Conservation (phyloP, 37 sponge, comb jelly and placozoan genomes). For the Petrosia ficiformis region DNA sequence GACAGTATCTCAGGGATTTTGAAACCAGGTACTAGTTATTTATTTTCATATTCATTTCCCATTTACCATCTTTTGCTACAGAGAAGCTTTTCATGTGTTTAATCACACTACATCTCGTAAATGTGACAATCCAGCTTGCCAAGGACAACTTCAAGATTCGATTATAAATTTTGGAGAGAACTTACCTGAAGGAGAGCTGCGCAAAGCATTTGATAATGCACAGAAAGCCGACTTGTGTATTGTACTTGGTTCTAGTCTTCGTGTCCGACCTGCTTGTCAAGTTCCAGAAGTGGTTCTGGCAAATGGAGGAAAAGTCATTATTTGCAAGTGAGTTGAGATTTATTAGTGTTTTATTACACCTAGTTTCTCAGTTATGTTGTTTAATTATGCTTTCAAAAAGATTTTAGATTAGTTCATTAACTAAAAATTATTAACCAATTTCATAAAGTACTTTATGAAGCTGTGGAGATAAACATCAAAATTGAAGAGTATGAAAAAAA, state of each 20-base stretch:
- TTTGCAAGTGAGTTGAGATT: constrained; percentile 86
- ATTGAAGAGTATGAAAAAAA: too few species aligned
- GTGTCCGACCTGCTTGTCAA: constrained; percentile 73
- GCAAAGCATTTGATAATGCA: constrained; percentile 63
- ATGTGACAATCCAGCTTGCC: constrained; percentile 78
- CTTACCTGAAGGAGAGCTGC: constrained; percentile 68
- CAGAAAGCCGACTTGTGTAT: constrained; percentile 81
- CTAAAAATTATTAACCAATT: too few species aligned
- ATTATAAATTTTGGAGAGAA: constrained; percentile 90
- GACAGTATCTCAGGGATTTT: constrained; percentile 86
- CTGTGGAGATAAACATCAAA: too few species aligned
- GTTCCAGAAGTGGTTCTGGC: constrained; percentile 55
- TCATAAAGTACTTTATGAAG: too few species aligned
- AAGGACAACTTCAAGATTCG: constrained; percentile 66
- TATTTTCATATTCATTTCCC: background rate
- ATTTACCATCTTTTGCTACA: too few species aligned
- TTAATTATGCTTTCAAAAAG: background rate
- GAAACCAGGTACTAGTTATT: constrained; percentile 54
- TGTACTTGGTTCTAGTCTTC: constrained; percentile 86
- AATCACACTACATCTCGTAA: constrained; percentile 66
- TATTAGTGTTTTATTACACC: too few species aligned
- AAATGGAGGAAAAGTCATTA: constrained; percentile 63
- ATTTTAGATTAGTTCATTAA: too few species aligned
- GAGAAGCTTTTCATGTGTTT: constrained; percentile 52
- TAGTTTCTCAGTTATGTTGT: background rate